Evolutionary conservation across 2,113 vertebrate genomes (phyloP), one percentile per base, ranked within the genome.

Genomic region (Chionomys nivalis): DNA sequence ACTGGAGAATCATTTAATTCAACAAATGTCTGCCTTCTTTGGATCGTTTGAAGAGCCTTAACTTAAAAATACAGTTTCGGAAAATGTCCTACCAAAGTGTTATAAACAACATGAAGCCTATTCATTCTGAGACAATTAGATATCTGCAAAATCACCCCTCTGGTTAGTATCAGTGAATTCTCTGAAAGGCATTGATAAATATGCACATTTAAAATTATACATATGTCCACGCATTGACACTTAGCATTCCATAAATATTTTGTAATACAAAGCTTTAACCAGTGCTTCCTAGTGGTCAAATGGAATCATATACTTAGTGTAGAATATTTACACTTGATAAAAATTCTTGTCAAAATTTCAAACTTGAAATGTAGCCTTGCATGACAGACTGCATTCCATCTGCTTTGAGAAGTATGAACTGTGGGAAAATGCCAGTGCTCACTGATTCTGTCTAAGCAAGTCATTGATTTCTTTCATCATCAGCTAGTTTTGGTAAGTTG

Each of bases 381-480:
- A 49, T 96, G 86, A 93, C 95, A 98, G 92, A 93, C 81, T 94
- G 89, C 61, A 65, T 95, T 93, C 97, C 96, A 97, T 97, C 92
- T 97, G 96, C 52, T 90, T 95, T 96, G 66, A 72, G 86, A 92
- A 94, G 89, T 78, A 86, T 68, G 94, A 92, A 33, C 42, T 93
- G 16, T 95, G 96, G 95, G 89, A 94, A 89, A 73, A 92, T 95
- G 95, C 95, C 96, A 97, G 81, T 33, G 33, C 86, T 49, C 76
- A 83, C 39, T 82, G 94, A 78, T 94, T 94, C 94, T 87, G 94
- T 94, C 90, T 77, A 92, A 95, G 61, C 90, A 94, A 89, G 61
- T 94, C 94, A 94, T 0, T 91, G 77, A 94, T 78, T 97, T 90
- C 94, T 95, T 98, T 97, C 88, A 97, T 98, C 95, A 97, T 97